Base-by-base conservation (phyloP, 2,113 vertebrate species). In the Herpailurus yagouaroundi region DNA sequence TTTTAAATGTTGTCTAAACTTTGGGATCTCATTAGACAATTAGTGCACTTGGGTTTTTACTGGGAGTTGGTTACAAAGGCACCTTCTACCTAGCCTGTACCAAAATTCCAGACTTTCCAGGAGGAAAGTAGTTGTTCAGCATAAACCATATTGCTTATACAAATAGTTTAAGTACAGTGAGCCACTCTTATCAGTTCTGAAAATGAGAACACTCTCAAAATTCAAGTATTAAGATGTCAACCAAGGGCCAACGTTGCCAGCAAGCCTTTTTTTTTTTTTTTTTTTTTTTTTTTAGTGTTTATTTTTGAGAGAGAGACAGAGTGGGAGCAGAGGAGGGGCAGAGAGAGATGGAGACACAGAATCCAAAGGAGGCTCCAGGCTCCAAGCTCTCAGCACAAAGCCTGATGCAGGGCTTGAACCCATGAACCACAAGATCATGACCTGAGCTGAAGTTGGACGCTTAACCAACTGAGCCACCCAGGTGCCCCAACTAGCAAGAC, bases 101-200 rank as follows among this genome's bases (percentile, higher is more conserved):
- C 77, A 93, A 91, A 91, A 74, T 86, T 87, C 45, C n/a, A 82
- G n/a, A 45, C 45, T 79, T 94, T 73, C 64, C 25, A 45, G 38
- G 85, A 64, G 15, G 63, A 89, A 86, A 66, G 31, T 23, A 60
- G 1, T 21, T 85, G 23, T 85, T 66, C 13, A 73, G 13, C 11
- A 66, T 89, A 48, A 93, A 71, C 14, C 50, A 68, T 33, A 27
- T 74, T 83, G 41, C 82, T 71, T 74, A 18, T 80, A 36, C 52
- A 68, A 83, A 83, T 25, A 80, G 12, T 71, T 94, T 52, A 91
- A 91, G 36, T 45, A 71, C 16, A 82, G 50, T 71, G 25, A 89
- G 31, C 12, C n/a, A 66, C 23, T 82, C 63, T 50, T 92, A 9
- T 27, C 27, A 50, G 9, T 82, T 93, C 19, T 55, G 19, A 48